Evolutionary conservation across 2,113 vertebrate genomes (phyloP), one percentile per base, ranked within the genome.

Genomic region (Salvelinus sp.): DNA sequence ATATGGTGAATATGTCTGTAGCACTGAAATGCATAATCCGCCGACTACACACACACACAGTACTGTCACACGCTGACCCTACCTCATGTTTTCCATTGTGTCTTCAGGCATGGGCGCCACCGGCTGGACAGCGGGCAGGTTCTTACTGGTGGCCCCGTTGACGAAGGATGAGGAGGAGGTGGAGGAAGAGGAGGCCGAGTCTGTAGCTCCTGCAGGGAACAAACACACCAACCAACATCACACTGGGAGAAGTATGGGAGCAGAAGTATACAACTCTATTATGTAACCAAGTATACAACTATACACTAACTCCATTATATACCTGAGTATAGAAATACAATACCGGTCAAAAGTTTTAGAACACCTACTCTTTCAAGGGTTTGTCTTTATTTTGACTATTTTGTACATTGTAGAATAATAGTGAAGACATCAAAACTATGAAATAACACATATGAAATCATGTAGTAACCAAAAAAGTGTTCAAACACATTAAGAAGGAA

Each of bases 61-160:
- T 70, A 30, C 44, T 1, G 67, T 30, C 12, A 57, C 12, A 44
- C 23, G 7, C 69, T 14, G 27, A 23, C 22, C 30, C 60, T 82
- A 98, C 97, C 97, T 99, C 95, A 96, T 98, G 62, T 95, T 99
- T 89, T 98, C 97, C 74, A 95, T 94, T 9, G 96, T 97, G 90
- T 99, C 97, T 79, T 98, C 97, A 57, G 97, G 97, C 96, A 98
- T 97, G 69, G 97, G 97, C 60, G 95, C 96, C 75, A 99, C 96
- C 0, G 96, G 96, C 87, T 99, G 97, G 62, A 99, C 97, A 33
- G 97, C 97, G 50, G 97, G 98, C 4, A 99, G 96, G 76, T 96
- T 99, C 93, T 97, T 98, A 88, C 97, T 98, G 74, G 96, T 98
- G 90, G 95, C 97, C 90, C 97, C 97, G 82, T 97, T 98, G 77